Evolutionary conservation across 2,888 invertebrate genomes (phyloP), one percentile per base, ranked within the genome.

Genomic region (Drosophila nigricruria): DNA sequence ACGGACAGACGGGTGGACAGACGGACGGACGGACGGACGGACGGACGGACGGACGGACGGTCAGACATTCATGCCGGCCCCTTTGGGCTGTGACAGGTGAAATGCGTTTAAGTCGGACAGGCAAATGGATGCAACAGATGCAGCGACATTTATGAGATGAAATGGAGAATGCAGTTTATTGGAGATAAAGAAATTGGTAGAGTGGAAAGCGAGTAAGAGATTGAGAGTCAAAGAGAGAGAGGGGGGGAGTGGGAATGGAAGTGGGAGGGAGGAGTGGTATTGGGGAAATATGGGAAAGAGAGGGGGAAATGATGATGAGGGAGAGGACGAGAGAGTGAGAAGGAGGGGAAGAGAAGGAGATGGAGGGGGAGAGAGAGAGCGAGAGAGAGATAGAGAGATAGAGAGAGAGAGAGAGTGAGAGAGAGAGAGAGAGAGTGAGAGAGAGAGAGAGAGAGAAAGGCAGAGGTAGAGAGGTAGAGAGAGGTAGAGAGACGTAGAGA

Each of bases 111-210:
- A 23, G 34, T 36, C 20, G 56, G 62, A 57, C 30, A 45, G 60
- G n/a, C 61, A 59, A 62, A 54, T 59, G 61, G 32, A 61, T 59
- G 64, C 63, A 76, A 70, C 73, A 72, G 62, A 59, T 63, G 76
- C 60, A 60, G 27, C 25, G 38, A 45, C 73, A 68, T 56, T 62
- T 74, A 59, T 62, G 74, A 23, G 47, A 18, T 25, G 47, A 38
- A 43, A 43, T 18, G 36, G 1, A 38, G n/a, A 25, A 8, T 43
- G 32, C 50, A 60, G 14, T 3, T 14, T 14, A 20, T 14, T 23
- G 34, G 12, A 36, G 36, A 36, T 16, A 16, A 3, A 1, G 18
- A 40, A 27, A 23, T 16, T 34, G 23, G 2, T 2, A 16, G 23
- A 52, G 20, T 25, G 12, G 0, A 3, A 20, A 10, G 20, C 4